Base-by-base conservation (phyloP, 1,140 invertebrate genomes). In the Solen grandis region DNA sequence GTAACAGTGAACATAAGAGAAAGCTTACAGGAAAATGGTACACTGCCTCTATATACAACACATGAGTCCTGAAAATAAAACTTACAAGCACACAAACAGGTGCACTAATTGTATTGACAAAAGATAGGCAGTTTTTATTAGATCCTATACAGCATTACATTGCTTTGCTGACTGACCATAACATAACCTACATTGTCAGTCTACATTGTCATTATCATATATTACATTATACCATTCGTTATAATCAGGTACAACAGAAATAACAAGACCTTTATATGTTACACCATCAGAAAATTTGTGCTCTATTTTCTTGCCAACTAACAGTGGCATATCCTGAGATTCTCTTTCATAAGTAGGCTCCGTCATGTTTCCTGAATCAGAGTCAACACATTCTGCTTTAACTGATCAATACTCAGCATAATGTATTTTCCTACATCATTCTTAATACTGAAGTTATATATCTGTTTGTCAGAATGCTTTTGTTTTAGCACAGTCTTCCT, bases 231-330 rank as follows among this genome's bases (percentile, higher is more conserved):
- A 75, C 73, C 57, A 75, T 13, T 8, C 8, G 3, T 4, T 55
- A 55, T 66, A 75, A n/a, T 59, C 38, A 4, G 73, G 73, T 3
- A 75, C 73, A 38, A 55, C n/a, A 22, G 73, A 75, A 25, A 75
- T 68, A n/a, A 65, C 38, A 14, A 16, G 33, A 22, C 19, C 73
- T 16, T 4, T 22, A 38, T 63, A 75, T 8, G 3, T 63, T 22
- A n/a, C n/a, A n/a, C 14, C 33, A 35, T 62, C 70, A 16, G 13
- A 33, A 14, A 74, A 74, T 50, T 33, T 19, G 38, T 75, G 73
- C 2, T 75, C 54, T 13, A 75, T 41, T 38, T 36, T 16, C 65
- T 60, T 75, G 8, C 73, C 57, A 38, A 75, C 29, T 19, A 75
- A 31, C 16, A 63, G 38, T n/a, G 57, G n/a, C 5, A 22, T 22